These are phyloP conservation scores for Jacana jacana DNA, from an alignment of 2,113 vertebrate genomes.

Conservation along the genomic window DNA sequence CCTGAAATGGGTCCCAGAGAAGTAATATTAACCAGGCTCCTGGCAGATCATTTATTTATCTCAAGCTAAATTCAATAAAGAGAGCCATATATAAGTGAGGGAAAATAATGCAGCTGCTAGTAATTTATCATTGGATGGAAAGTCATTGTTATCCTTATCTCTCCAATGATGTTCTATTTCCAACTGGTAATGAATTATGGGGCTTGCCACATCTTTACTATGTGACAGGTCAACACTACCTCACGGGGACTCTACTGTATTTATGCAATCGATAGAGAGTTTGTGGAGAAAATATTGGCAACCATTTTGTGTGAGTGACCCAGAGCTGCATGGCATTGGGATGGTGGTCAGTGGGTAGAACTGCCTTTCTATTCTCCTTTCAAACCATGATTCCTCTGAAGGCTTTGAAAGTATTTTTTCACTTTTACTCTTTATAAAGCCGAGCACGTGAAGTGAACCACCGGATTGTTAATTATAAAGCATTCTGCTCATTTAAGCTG, in stretches of 20 bases:
- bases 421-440: neutral
- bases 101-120: constrained; percentile 85
- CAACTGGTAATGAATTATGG: constrained; percentile 83
- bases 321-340: neutral
- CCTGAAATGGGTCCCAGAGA: constrained; percentile 79
- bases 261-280: constrained; percentile 65
- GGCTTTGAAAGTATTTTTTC: neutral
- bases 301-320: constrained; percentile 39
- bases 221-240: constrained; percentile 68
- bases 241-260: constrained; percentile 65
- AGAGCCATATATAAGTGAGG: constrained; percentile 87
- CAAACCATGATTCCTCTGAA: neutral
- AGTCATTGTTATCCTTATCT: constrained; percentile 90
- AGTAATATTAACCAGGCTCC: constrained; percentile 86
- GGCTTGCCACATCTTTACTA: constrained; percentile 74
- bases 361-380: neutral
- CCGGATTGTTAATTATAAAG: constrained; percentile 45
- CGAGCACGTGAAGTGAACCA: neutral
- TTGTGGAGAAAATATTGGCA: constrained; percentile 48
- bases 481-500: constrained; percentile 38
- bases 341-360: neutral
- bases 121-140: constrained; percentile 88
- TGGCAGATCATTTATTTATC: constrained; percentile 93
- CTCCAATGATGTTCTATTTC: constrained; percentile 85
- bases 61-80: constrained; percentile 92